phyloP scores from a whole-genome alignment of 1,140 invertebrate species.

The Macrobrachium nipponense region DNA sequence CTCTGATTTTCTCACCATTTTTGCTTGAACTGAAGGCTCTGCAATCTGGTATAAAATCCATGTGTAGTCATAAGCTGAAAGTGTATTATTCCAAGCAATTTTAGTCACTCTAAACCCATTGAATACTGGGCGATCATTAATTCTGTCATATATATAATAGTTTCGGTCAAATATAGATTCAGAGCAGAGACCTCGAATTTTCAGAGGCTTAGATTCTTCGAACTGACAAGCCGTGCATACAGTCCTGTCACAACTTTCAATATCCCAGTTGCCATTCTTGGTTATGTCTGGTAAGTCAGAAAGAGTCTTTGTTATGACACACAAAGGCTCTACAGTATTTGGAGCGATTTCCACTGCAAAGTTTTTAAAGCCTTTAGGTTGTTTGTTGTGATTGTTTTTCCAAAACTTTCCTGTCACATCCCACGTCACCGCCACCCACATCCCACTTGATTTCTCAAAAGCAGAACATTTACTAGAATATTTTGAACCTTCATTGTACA shows the following conservation, averaged over 20 bases:
- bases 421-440: constrained; percentile 31
- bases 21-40: constrained; percentile 2
- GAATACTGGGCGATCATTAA: constrained; percentile 16
- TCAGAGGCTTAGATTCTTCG: constrained; percentile 3
- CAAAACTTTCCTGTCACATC: constrained; percentile 3
- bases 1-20: constrained; percentile 13
- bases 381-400: not conserved
- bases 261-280: constrained; percentile 13
- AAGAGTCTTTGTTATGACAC: not conserved
- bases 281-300: not conserved
- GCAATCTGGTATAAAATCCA: constrained; percentile 14
- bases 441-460: constrained; percentile 17
- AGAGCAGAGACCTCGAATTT: constrained; percentile 25
- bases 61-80: not conserved
- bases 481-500: constrained; percentile 9
- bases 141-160: constrained; percentile 17
- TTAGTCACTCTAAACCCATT: constrained; percentile 11
- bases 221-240: constrained; percentile 41
- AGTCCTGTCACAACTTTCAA: constrained; percentile 1
- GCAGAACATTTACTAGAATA: constrained; percentile 24
- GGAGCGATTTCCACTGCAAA: constrained; percentile 22
- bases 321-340: not conserved
- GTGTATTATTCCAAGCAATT: constrained; percentile 19
- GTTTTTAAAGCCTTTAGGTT: constrained; percentile 2
- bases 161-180: constrained; percentile 32